phyloP scores from a whole-genome alignment of 2,888 invertebrate species.

The Epinotia demarniana region DNA sequence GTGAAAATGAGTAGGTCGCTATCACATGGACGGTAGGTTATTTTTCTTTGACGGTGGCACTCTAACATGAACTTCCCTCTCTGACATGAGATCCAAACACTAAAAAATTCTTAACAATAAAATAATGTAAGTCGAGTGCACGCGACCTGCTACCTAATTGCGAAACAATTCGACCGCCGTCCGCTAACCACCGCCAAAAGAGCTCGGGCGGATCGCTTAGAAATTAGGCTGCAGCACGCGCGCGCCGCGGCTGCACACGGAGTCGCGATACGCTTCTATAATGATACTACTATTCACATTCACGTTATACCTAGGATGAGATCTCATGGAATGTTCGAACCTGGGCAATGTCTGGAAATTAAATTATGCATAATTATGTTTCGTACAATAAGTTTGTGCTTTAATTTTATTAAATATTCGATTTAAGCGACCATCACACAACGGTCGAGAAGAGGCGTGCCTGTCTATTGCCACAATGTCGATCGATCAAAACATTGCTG shows the following conservation, averaged over 20 bases:
- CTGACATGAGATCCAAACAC: slow-evolving; percentile 19
- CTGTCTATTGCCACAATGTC: neutral
- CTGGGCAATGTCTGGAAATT: neutral
- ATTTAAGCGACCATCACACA: neutral
- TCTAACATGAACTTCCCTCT: slow-evolving; percentile 21
- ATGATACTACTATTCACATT: slow-evolving; percentile 12
- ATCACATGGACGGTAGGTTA: too few relatives aligned
- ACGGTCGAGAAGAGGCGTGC: neutral
- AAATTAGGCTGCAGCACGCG: slow-evolving; percentile 1
- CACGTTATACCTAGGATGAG: slow-evolving; percentile 14
- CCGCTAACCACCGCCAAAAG: neutral
- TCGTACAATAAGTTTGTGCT: neutral
- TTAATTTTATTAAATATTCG: neutral
- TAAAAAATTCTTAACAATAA: slow-evolving; percentile 16
- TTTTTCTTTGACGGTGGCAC: too few relatives aligned
- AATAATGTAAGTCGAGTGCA: slow-evolving; percentile 21
- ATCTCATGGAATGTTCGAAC: slow-evolving; percentile 37
- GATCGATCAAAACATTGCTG: neutral
- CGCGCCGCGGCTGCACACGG: neutral
- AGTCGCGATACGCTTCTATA: neutral
- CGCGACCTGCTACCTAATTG: slow-evolving; percentile 12
- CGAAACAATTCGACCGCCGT: slow-evolving; percentile 17
- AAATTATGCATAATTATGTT: neutral
- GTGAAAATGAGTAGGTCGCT: too few relatives aligned
- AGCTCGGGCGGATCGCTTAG: neutral